phyloP scores from a whole-genome alignment of 2,113 vertebrate species.

The Laticauda colubrina region DNA sequence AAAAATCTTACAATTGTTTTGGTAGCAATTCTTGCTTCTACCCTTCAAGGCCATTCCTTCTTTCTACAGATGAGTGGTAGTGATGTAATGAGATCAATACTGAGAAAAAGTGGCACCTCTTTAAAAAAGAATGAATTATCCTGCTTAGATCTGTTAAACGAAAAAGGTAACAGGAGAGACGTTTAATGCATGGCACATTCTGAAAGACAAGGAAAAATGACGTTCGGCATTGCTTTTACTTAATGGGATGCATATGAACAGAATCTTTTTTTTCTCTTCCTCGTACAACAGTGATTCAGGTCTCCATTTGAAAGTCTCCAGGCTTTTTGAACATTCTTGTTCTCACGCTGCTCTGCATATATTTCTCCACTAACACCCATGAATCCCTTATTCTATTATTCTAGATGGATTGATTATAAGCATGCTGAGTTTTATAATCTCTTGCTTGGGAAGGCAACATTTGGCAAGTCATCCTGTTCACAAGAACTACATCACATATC shows the following conservation, averaged over 20 bases:
- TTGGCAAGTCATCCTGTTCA: fast-evolving
- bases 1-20: neutral
- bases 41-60: neutral
- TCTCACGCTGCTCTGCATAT: neutral
- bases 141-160: neutral
- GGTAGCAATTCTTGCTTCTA: neutral
- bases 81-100: neutral
- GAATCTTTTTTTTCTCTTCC: neutral
- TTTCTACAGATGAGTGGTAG: neutral
- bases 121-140: neutral
- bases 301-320: neutral
- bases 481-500: neutral
- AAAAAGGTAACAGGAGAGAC: neutral
- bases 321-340: neutral
- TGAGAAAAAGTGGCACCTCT: neutral
- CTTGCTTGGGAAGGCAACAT: neutral
- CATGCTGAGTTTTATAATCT: neutral
- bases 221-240: neutral
- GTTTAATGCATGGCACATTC: neutral
- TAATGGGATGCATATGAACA: neutral
- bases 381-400: neutral
- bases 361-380: neutral
- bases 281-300: neutral
- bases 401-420: neutral
- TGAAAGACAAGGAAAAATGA: neutral